These are phyloP conservation scores for Ctenosaura bakeri DNA, from an alignment of 2,797 vertebrate genomes.

Conservation along the genomic window DNA sequence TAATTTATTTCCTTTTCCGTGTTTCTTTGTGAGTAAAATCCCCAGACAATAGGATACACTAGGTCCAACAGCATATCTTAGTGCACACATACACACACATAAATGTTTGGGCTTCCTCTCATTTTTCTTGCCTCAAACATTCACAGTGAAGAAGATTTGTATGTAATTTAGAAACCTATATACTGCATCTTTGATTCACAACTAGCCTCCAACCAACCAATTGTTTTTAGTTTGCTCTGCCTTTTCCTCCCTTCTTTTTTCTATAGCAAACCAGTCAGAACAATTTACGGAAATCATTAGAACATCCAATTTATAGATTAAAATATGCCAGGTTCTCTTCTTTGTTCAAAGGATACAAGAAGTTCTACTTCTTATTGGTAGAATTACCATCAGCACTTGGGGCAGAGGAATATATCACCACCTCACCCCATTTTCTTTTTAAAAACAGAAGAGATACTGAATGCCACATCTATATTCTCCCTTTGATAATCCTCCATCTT, in stretches of 20 bases:
- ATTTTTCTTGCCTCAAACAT: neutral
- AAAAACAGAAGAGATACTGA: neutral
- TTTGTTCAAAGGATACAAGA: neutral
- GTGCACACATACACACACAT: too few relatives aligned
- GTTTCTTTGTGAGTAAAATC: neutral
- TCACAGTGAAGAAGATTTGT: neutral
- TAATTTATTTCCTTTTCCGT: neutral
- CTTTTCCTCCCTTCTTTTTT: neutral
- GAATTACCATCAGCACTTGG: neutral
- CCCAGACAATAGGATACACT: neutral
- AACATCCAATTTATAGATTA: neutral
- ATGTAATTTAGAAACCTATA: neutral
- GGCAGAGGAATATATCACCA: neutral
- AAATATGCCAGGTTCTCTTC: neutral
- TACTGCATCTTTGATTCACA: neutral
- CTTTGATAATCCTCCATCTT: neutral
- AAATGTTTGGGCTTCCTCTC: neutral
- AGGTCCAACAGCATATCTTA: neutral
- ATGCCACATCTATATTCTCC: neutral
- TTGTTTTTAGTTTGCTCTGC: neutral
- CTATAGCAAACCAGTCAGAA: neutral
- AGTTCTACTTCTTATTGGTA: neutral
- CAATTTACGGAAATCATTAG: neutral
- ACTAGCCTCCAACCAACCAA: neutral
- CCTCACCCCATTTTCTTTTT: neutral